Base-by-base conservation (phyloP, 1,140 invertebrate genomes). In the Caenorhabditis briggsae region DNA sequence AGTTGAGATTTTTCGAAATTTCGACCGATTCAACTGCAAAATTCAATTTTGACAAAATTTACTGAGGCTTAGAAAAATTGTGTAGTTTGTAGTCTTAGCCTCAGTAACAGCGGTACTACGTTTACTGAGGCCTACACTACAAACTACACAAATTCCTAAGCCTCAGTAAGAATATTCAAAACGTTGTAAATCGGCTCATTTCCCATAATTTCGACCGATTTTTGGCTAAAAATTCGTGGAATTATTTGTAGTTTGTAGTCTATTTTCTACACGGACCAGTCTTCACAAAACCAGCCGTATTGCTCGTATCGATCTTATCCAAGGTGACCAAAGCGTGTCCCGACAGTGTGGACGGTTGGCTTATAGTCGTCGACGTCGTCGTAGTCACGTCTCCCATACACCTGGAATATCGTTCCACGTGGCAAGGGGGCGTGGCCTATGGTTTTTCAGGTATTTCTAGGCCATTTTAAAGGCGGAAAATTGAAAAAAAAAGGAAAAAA, bases 291-390 rank as follows among this genome's bases (percentile, higher is more conserved):
- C 70, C 70, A 50, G 70, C 70, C 46, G 43, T 78, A 50, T 78
- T 78, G 70, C 70, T 78, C 70, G 70, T 78, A 78, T 78, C 70
- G 50, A 78, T 78, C n/a, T n/a, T 50, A 50, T 78, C 70, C 6
- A 78, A 14, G 8, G 70, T 46, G 46, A 50, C 70, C 20, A 78
- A 46, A 3, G 70, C 70, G 70, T 78, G 70, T 78, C 70, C 70
- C 70, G 70, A 78, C 70, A 78, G 14, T 23, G 70, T 18, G 70
- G 70, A 78, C 70, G 70, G 43, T 78, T 43, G 64, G 20, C 20
- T 78, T 12, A 33, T 33, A 1, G 33, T 33, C 33, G 18, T 78
- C 46, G n/a, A n/a, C n/a, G 46, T 78, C 70, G 25, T 18, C 11
- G 70, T 18, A 3, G n/a, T 78, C 70, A 78, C 70, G 70, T 78